These are phyloP conservation scores for Sitobion miscanthi DNA, from an alignment of 1,140 invertebrate genomes.

Conservation along the genomic window DNA sequence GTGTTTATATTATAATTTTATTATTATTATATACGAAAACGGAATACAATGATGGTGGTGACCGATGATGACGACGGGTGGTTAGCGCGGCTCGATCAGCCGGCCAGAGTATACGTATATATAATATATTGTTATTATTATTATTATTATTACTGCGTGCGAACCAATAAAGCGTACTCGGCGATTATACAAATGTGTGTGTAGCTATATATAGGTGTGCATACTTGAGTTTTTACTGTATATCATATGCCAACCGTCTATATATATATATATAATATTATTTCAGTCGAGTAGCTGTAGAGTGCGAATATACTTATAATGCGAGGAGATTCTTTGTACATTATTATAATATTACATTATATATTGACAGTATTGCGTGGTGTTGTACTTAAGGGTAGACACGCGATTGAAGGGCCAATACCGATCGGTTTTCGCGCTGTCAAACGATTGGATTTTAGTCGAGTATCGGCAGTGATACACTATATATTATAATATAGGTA, in stretches of 20 bases:
- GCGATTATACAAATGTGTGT: neutral
- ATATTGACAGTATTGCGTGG: too few species aligned
- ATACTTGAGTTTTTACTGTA: neutral
- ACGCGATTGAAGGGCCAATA: neutral
- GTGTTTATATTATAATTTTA: neutral
- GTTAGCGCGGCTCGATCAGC: neutral
- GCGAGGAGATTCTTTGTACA: too few species aligned
- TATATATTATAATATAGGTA: too few species aligned
- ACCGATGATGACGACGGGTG: neutral
- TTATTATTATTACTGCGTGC: neutral
- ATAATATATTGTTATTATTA: too few species aligned
- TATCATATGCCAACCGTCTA: too few species aligned
- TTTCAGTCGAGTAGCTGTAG: too few species aligned
- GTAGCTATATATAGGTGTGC: neutral
- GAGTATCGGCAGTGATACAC: neutral
- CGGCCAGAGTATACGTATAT: neutral
- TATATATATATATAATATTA: neutral
- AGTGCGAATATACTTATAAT: too few species aligned
- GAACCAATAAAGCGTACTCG: neutral
- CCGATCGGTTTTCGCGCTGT: neutral
- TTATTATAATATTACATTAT: too few species aligned
- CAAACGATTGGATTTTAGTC: neutral
- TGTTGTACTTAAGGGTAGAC: neutral
- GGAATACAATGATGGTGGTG: neutral
- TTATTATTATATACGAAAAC: neutral